Base-by-base conservation (phyloP, 2,113 vertebrate genomes). In the Oncorhynchus keta region DNA sequence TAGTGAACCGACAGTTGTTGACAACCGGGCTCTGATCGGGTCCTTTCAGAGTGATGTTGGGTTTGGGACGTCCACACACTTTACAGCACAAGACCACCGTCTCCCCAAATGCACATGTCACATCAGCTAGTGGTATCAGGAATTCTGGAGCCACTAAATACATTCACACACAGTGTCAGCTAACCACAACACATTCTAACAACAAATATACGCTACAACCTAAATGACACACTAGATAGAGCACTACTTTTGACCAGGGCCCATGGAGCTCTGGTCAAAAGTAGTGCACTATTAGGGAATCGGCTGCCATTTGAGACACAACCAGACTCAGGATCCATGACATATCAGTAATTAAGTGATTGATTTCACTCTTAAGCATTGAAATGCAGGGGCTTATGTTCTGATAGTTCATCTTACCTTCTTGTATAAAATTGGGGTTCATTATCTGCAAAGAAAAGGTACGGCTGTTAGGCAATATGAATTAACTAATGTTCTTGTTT, bases 351-450 rank as follows among this genome's bases (percentile, higher is more conserved):
- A 55, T 51, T 18, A 55, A 55, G 16, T 55, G 16, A 55, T 55
- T 55, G 5, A 62, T 16, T 9, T 24, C 59, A 62, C 13, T 45
- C 39, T 45, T n/a, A 62, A 62, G 6, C 4, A 62, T 22, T 8
- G 22, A 8, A 22, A 22, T 5, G 16, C 16, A 22, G 18, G 7
- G 0, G 9, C 39, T 45, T 45, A 45, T 45, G 39, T 11, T 45
- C 2, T 49, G 30, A 22, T 11, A 13, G 9, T 48, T 0, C 73
- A 81, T 92, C 95, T 96, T 90, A 98, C 98, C 98, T 96, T 99
- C 95, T 89, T 99, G 97, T 89, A 99, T 99, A 93, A 99, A 99
- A 94, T 99, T 99, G 72, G 98, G 98, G 91, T 99, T 99, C 89
- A 99, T 94, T 87, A 99, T 95, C 97, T 99, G 95, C 81, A 94